Conservation (phyloP, 1,140 invertebrate genomes). For the Tetramorium parvispinum region DNA sequence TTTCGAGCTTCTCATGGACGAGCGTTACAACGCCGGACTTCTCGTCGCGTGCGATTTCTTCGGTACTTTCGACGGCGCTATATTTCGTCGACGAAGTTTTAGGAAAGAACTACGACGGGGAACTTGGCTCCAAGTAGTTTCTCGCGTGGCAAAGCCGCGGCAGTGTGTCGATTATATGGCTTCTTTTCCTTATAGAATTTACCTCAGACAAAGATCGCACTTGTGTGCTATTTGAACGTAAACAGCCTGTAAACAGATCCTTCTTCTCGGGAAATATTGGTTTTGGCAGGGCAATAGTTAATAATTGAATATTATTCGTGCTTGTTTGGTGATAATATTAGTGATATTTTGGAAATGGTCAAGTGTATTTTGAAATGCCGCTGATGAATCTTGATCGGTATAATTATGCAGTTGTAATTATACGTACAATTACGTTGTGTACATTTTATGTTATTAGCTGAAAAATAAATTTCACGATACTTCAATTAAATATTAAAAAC, state of each 20-base stretch:
- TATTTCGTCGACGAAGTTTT: conserved; percentile 57
- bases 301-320: conserved; percentile 26
- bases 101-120: conserved; percentile 35
- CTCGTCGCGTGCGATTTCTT: conserved; percentile 39
- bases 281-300: background rate
- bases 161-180: conserved; percentile 66
- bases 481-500: background rate
- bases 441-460: background rate
- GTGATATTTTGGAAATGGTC: background rate
- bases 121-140: conserved; percentile 67
- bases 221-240: conserved; percentile 27
- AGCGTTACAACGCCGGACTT: conserved; percentile 18
- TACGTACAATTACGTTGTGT: background rate
- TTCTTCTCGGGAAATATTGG: conserved; percentile 7
- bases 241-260: conserved; percentile 60
- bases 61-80: conserved; percentile 53
- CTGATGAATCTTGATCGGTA: background rate
- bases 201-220: conserved; percentile 28
- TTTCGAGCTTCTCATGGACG: conserved; percentile 24
- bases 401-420: background rate
- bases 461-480: background rate
- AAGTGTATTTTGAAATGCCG: background rate
- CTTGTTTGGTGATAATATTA: background rate
- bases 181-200: conserved; percentile 48
- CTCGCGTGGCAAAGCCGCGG: conserved; percentile 23